Evolutionary conservation across 2,113 vertebrate genomes (phyloP), one percentile per base, ranked within the genome.

Genomic region (Prolemur simus): DNA sequence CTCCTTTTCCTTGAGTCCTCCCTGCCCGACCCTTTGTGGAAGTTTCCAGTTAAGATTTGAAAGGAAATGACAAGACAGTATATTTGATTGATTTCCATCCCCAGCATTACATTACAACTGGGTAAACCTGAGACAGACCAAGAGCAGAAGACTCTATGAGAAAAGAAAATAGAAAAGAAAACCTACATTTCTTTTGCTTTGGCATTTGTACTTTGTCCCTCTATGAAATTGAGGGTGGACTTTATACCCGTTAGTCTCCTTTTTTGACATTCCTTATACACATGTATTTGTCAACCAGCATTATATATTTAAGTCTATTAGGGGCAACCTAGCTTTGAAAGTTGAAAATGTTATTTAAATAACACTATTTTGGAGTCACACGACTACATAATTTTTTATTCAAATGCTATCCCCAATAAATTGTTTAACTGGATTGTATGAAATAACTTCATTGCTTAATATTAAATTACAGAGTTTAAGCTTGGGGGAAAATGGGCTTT

Each of bases 331-430:
- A 64, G 66, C 80, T 95, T 86, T 84, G 15, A 47, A 96, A 56
- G 37, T 74, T 96, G 45, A 47, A 84, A 81, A 37, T 37, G 47
- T 23, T n/a, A 81, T 91, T 95, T 89, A 80, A 94, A 87, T 69
- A 88, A 77, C 58, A 78, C 52, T 93, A 63, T 83, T 95, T 73
- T 56, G 86, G 68, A 93, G n/a, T 74, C 47, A 66, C 18, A 78
- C 0, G 0, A 64, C 32, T 87, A 29, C 49, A 74, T 18, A 29
- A 56, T 91, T 69, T 93, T 90, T 94, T 80, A 87, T 93, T 93
- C 88, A 93, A 92, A 69, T 52, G 68, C n/a, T 85, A 74, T 89
- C 87, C 39, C 20, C n/a, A 52, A 68, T 91, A 94, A 94, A 73
- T 56, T 85, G 52, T 90, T 96, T 84, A 93, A 81, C n/a, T 76